phyloP scores from a whole-genome alignment of 92 coral and sea anemone genomes.

The Phenganax subtilis region DNA sequence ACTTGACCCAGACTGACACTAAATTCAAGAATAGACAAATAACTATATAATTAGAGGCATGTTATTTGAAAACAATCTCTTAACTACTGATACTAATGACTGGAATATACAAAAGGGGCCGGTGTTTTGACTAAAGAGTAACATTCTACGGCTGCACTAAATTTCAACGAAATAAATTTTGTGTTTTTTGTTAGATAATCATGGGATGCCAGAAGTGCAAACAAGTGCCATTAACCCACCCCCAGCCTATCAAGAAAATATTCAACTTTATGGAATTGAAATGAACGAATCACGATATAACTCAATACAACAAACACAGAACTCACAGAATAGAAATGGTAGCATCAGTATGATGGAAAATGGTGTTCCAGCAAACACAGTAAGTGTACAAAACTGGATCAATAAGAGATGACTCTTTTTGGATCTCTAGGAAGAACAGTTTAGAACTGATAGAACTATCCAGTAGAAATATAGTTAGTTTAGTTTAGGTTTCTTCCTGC shows the following conservation, averaged over 20 bases:
- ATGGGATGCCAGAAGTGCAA: not conserved
- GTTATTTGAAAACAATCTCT: too few relatives aligned
- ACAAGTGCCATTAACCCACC: not conserved
- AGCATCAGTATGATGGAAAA: not conserved
- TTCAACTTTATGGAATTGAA: conserved; percentile 19
- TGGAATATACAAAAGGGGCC: too few relatives aligned
- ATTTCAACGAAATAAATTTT: not conserved
- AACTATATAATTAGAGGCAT: too few relatives aligned
- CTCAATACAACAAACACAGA: not conserved
- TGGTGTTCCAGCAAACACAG: not conserved
- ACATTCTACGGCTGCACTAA: not conserved
- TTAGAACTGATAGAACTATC: too few relatives aligned
- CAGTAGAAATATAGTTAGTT: too few relatives aligned
- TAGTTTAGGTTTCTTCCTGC: too few relatives aligned
- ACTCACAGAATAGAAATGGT: not conserved
- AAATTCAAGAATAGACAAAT: too few relatives aligned
- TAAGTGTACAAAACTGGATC: not conserved
- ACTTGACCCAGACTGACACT: too few relatives aligned
- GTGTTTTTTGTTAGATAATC: conserved; percentile 17
- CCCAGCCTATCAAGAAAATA: conserved; percentile 10
- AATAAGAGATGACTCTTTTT: not conserved
- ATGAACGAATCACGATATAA: conserved; percentile 1
- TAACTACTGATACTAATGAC: too few relatives aligned
- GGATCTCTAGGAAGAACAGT: not conserved
- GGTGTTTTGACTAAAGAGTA: too few relatives aligned